These are phyloP conservation scores for Stenichneumon culpator DNA, from an alignment of 2,888 invertebrate species.

Conservation along the genomic window DNA sequence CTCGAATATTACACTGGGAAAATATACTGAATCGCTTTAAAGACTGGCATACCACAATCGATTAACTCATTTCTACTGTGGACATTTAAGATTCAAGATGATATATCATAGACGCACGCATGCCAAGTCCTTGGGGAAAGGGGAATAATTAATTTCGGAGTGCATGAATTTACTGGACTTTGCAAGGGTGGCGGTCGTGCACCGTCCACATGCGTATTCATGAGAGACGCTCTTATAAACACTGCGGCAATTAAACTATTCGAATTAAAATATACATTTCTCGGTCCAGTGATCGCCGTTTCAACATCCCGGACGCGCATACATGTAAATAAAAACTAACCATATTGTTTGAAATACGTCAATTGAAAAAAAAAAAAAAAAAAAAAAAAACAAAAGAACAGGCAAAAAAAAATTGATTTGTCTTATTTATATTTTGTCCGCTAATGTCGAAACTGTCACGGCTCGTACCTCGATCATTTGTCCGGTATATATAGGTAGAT, in stretches of 20 bases:
- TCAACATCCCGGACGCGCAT: conserved; percentile 68
- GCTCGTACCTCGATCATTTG: too few species aligned
- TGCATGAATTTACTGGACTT: conserved; percentile 78
- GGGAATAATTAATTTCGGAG: conserved; percentile 70
- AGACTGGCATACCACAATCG: too few species aligned
- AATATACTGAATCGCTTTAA: background rate
- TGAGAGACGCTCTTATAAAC: conserved; percentile 82
- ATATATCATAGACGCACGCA: conserved; percentile 14
- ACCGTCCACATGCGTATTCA: conserved; percentile 79
- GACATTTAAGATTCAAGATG: conserved; percentile 23
- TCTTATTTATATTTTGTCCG: too few species aligned
- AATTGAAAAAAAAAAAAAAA: too few species aligned
- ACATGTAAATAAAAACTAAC: background rate
- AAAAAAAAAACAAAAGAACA: too few species aligned
- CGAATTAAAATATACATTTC: conserved; percentile 83
- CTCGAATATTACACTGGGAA: conserved; percentile 8
- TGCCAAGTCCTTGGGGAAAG: conserved; percentile 16
- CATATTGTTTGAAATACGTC: too few species aligned
- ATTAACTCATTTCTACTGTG: too few species aligned
- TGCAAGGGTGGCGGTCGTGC: conserved; percentile 67
- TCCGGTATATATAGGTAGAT: too few species aligned
- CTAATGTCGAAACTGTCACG: too few species aligned
- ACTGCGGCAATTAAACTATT: conserved; percentile 80
- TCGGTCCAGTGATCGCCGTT: conserved; percentile 75
- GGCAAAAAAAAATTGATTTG: too few species aligned